Evolutionary conservation across 2,797 vertebrate genomes (phyloP).

Genomic region (Botia kubotai): DNA sequence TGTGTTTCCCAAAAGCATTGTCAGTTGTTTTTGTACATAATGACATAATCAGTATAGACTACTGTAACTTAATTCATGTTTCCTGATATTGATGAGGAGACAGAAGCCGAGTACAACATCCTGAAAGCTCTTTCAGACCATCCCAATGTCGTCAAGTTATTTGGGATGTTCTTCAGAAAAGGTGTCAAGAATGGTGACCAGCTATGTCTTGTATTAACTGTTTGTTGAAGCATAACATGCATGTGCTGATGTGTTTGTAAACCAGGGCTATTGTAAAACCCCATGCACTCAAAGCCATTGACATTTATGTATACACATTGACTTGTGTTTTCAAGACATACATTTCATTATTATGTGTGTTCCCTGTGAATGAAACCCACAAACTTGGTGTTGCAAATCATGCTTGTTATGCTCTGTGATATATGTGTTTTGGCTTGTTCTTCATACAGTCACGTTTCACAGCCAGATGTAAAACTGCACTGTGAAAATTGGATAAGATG

Average conservation of each 20-base stretch:
- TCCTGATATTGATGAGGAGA: conserved; percentile 94
- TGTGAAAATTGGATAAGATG: background rate
- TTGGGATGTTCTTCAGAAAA: conserved; percentile 96
- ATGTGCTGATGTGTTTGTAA: background rate
- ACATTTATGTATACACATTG: background rate
- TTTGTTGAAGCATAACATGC: background rate
- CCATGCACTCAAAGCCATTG: background rate
- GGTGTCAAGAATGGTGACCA: conserved; percentile 92
- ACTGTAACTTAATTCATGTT: background rate
- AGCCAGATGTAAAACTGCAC: background rate
- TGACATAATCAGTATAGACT: background rate
- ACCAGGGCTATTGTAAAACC: background rate
- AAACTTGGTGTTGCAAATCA: background rate
- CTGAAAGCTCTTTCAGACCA: conserved; percentile 95
- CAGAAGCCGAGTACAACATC: conserved; percentile 97
- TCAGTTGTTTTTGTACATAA: background rate
- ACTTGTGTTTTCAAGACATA: too few species aligned
- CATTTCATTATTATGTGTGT: background rate
- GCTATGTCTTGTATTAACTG: conserved; percentile 88
- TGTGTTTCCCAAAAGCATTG: too few species aligned
- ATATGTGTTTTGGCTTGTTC: background rate
- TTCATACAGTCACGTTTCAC: background rate
- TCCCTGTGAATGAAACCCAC: background rate
- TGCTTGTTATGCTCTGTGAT: too few species aligned
- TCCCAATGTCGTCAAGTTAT: conserved; percentile 95